Evolutionary conservation across 2,888 invertebrate genomes (phyloP), one percentile per base, ranked within the genome.

Genomic region (Drosophila anomalata): DNA sequence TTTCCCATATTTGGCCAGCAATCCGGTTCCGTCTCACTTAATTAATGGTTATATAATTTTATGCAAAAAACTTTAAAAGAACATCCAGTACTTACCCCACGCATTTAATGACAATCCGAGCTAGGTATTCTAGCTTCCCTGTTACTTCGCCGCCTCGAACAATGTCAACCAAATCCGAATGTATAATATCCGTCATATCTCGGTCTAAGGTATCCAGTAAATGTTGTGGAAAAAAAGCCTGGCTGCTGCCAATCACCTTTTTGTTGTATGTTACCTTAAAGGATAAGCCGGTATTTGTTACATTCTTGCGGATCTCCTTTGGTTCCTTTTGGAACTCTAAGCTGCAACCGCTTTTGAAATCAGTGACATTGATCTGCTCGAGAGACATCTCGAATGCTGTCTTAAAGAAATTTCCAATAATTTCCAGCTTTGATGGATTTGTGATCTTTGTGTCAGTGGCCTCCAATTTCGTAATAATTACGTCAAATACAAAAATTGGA

Each of bases 281-380:
- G 12, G 63, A 65, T 20, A 90, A 65, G 5, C 90, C 90, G 20
- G 72, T 75, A 1, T 68, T 66, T 2, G 66, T 59, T n/a, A 90
- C 55, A 7, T 67, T 79, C 5, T 60, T 26, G 2, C 69, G 74
- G 8, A 90, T 55, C 0, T 74, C 75, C 0, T 76, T 75, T 0
- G 88, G 78, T 4, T 53, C n/a, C 0, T 67, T 58, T 0, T 20
- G 42, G 47, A 90, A 77, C 14, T 89, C 86, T 26, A 69, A 58
- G 20, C 78, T 78, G 12, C 77, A 48, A 1, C 78, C 78, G 1
- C 77, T 29, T 5, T 80, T 82, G 24, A 90, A 90, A 3, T 90
- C 90, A 2, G 70, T 73, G 1, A 88, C 77, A 73, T 90, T 89
- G 1, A 89, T 89, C 3, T 84, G 81, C 56, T 84, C 87, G 5